phyloP scores from a whole-genome alignment of 1,140 invertebrate genomes.

The Listronotus oregonensis region DNA sequence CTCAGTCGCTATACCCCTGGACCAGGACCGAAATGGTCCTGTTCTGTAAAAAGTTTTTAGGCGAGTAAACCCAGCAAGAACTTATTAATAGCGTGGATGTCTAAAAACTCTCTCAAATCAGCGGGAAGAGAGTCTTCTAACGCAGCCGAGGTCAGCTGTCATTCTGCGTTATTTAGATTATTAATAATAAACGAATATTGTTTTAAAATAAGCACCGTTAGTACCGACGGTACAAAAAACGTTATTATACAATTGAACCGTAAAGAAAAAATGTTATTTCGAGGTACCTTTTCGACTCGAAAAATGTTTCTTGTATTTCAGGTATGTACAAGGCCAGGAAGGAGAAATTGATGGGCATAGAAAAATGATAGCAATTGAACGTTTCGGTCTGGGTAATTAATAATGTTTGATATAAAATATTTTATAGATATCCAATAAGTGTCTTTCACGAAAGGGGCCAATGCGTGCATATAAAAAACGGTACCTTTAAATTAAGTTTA shows the following conservation, averaged over 20 bases:
- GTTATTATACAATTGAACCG: conserved; percentile 35
- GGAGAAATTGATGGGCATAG: conserved; percentile 28
- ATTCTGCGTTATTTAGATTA: conserved; percentile 36
- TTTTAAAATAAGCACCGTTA: conserved; percentile 35
- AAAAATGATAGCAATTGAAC: conserved; percentile 24
- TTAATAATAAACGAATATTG: conserved; percentile 40
- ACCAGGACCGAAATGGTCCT: too few relatives aligned
- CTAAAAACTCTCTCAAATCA: conserved; percentile 30
- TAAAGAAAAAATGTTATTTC: conserved; percentile 29
- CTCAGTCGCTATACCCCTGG: too few relatives aligned
- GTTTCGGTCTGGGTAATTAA: conserved; percentile 25
- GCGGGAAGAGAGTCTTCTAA: conserved; percentile 34
- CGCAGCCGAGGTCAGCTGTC: conserved; percentile 35
- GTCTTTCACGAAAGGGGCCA: conserved; percentile 21
- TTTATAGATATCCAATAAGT: conserved; percentile 19
- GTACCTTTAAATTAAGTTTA: conserved; percentile 1
- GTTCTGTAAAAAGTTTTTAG: too few relatives aligned
- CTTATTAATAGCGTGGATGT: neutral
- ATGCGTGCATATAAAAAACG: conserved; percentile 25
- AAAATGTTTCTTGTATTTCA: conserved; percentile 36
- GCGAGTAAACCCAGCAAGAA: too few relatives aligned
- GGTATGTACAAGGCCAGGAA: conserved; percentile 30
- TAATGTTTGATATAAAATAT: conserved; percentile 31
- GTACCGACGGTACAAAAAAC: conserved; percentile 26
- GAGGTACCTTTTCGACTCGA: conserved; percentile 18